Percentiles rank a stretch among this genome's conserved stretches.
Evolutionary conservation across 2,113 vertebrate species (phyloP).

Genomic region (Pygoscelis antarcticus): DNA sequence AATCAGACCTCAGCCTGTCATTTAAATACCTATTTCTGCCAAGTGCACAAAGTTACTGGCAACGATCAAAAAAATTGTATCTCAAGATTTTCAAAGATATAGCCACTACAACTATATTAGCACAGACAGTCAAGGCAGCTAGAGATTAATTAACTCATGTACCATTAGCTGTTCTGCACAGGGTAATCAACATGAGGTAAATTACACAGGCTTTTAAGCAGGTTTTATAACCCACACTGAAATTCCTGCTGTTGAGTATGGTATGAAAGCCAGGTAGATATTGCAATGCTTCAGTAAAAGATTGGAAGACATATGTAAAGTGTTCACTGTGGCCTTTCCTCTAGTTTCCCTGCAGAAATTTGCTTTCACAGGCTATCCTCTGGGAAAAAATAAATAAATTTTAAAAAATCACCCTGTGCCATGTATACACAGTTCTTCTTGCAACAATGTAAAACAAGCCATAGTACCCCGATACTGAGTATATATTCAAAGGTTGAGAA

Average conservation of each 20-base stretch:
- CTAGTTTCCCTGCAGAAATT: neutral
- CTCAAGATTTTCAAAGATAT: constrained; percentile 13
- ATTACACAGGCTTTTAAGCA: constrained; percentile 48
- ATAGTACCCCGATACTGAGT: neutral
- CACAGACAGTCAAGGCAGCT: neutral
- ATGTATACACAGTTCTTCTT: neutral
- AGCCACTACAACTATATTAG: neutral
- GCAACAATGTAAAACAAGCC: neutral
- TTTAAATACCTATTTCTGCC: neutral
- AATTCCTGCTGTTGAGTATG: neutral
- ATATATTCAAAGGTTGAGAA: neutral
- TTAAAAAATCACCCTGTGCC: neutral
- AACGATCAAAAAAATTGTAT: neutral
- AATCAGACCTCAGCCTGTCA: neutral
- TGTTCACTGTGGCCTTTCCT: neutral
- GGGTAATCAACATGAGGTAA: constrained; percentile 54
- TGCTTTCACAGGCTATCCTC: neutral
- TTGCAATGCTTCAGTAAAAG: neutral
- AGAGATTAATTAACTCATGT: constrained; percentile 40
- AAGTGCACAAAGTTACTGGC: neutral
- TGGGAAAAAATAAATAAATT: neutral
- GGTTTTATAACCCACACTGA: constrained; percentile 43
- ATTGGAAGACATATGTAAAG: neutral
- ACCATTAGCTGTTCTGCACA: constrained; percentile 23
- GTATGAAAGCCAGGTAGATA: neutral